Percentiles rank a stretch among this genome's conserved stretches.
Evolutionary conservation across 2,797 vertebrate species (phyloP).

Genomic region (Neomorphus geoffroyi): DNA sequence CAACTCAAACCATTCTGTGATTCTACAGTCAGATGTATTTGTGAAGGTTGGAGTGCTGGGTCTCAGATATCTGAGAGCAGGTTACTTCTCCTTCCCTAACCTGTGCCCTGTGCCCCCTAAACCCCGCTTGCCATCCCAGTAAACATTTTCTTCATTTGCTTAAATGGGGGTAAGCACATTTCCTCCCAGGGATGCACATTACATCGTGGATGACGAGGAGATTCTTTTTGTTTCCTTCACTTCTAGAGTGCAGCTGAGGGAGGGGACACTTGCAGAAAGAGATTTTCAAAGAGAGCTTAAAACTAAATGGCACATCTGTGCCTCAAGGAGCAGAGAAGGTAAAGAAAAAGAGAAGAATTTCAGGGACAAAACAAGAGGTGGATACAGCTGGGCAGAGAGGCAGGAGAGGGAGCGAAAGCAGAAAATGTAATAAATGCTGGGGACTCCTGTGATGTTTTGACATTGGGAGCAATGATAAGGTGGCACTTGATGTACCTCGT

Average conservation of each 20-base stretch:
- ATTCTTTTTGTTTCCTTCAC: neutral
- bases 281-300: neutral
- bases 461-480: neutral
- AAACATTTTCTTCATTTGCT: neutral
- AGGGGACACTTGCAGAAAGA: neutral
- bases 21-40: too few species aligned
- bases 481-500: neutral
- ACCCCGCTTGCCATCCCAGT: neutral
- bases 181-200: accelerated
- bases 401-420: neutral
- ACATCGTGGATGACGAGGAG: neutral
- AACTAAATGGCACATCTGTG: neutral
- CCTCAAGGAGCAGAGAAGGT: neutral
- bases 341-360: too few species aligned
- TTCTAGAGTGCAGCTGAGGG: neutral
- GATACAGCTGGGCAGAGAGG: neutral
- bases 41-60: neutral
- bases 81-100: neutral
- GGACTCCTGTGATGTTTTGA: neutral
- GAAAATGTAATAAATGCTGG: neutral
- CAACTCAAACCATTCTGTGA: too few species aligned
- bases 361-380: neutral
- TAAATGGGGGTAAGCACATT: neutral
- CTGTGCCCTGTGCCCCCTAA: neutral
- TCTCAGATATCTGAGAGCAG: neutral